Evolutionary conservation across 2,113 vertebrate species (phyloP).

Genomic region (Anoplopoma fimbria): DNA sequence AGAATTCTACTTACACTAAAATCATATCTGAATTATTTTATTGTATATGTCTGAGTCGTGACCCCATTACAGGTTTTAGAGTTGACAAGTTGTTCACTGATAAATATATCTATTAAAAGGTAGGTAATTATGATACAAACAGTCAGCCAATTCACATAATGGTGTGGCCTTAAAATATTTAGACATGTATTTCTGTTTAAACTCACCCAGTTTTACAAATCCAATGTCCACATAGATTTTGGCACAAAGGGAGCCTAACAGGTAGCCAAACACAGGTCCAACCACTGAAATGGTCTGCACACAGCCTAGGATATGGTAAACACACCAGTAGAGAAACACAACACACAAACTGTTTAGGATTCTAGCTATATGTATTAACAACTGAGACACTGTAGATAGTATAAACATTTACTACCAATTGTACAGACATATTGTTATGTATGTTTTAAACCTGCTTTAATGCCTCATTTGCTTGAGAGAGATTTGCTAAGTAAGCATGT

Average conservation of each 20-base stretch:
- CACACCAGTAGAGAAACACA: slow-evolving; percentile 16
- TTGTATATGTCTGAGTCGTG: background rate
- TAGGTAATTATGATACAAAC: background rate
- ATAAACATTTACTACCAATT: background rate
- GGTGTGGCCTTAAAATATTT: background rate
- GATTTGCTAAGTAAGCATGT: background rate
- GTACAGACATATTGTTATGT: background rate
- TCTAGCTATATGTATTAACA: background rate
- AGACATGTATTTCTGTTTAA: background rate
- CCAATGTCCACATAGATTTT: slow-evolving; percentile 86
- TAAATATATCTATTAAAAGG: background rate
- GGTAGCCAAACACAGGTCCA: slow-evolving; percentile 84
- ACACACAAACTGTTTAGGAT: background rate
- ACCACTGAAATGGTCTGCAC: slow-evolving; percentile 84
- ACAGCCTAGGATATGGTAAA: slow-evolving; percentile 72
- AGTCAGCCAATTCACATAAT: background rate
- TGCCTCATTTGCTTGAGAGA: background rate
- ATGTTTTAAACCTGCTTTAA: background rate
- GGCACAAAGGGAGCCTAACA: slow-evolving; percentile 83
- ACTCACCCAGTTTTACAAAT: slow-evolving; percentile 84
- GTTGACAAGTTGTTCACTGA: background rate
- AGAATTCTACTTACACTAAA: background rate
- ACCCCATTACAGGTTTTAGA: background rate
- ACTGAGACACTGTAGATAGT: background rate
- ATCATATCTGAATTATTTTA: background rate